A percentile compares a stretch with the other conserved stretches of the same genome.
These are phyloP conservation scores for Sitta carolinensis DNA, from an alignment of 2,797 vertebrate species.

Conservation along the genomic window DNA sequence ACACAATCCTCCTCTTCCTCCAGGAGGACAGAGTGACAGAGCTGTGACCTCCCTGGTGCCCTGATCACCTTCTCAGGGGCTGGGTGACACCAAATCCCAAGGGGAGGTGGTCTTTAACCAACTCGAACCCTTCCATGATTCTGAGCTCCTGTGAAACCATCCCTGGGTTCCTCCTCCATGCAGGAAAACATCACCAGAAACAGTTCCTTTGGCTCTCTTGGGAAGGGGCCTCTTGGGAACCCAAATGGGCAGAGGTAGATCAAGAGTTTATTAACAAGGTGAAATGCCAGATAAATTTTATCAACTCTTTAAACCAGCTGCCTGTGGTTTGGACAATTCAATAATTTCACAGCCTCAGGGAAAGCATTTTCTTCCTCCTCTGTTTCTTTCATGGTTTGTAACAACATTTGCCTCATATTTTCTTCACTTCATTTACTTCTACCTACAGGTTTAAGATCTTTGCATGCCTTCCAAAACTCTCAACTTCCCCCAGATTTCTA, in stretches of 20 bases:
- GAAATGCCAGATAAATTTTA: constrained; percentile 16
- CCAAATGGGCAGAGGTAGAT: neutral
- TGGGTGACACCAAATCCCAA: rapidly evolving
- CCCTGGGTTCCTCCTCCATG: rapidly evolving
- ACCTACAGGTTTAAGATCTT: constrained; percentile 13
- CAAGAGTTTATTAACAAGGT: constrained; percentile 1
- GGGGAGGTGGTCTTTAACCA: neutral
- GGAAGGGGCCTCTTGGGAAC: neutral
- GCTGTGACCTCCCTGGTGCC: neutral
- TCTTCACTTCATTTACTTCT: constrained; percentile 1
- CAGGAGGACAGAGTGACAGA: neutral
- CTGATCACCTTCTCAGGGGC: neutral
- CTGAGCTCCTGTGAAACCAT: neutral
- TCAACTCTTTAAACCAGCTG: constrained; percentile 10
- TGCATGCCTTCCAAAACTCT: neutral
- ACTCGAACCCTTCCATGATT: neutral
- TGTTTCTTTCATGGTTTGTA: constrained; percentile 27
- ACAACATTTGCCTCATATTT: constrained; percentile 39
- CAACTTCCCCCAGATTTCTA: neutral
- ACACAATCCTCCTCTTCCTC: rapidly evolving
- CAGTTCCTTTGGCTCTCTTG: neutral
- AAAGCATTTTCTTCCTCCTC: constrained; percentile 7
- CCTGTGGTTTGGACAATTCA: constrained; percentile 43
- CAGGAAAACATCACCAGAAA: neutral
- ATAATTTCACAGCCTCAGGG: constrained; percentile 43